Evolutionary conservation across 2,888 invertebrate species (phyloP).

Genomic region (Sialis fuliginosa): DNA sequence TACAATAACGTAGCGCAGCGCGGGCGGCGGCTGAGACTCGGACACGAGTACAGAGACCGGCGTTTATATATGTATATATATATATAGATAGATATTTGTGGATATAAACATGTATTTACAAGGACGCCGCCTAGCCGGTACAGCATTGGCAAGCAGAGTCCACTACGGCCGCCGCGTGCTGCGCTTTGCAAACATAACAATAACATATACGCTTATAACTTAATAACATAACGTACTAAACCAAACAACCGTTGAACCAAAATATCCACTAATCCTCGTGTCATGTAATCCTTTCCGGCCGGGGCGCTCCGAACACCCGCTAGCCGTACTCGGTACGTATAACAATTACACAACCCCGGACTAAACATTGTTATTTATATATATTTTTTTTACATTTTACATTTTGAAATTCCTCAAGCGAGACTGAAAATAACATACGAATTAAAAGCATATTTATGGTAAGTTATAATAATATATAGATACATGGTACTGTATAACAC

Average conservation of each 20-base stretch:
- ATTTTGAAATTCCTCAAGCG: conserved; percentile 4
- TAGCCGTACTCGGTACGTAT: background rate
- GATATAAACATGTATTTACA: background rate
- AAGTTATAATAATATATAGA: conserved; percentile 2
- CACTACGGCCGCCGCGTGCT: background rate
- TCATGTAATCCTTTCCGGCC: conserved; percentile 16
- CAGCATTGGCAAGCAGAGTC: background rate
- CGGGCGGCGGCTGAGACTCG: background rate
- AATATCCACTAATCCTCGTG: conserved; percentile 19
- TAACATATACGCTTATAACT: conserved; percentile 1
- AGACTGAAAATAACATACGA: conserved; percentile 1
- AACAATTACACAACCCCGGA: conserved; percentile 1
- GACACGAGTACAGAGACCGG: background rate
- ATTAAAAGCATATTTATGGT: conserved; percentile 1
- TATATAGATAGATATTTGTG: too few relatives aligned
- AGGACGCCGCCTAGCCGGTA: background rate
- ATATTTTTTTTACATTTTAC: conserved; percentile 4
- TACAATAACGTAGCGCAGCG: background rate
- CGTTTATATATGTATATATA: too few relatives aligned
- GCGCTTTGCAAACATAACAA: conserved; percentile 5
- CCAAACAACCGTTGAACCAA: conserved; percentile 8
- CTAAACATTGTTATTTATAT: conserved; percentile 1
- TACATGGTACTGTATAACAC: conserved; percentile 2
- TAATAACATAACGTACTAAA: conserved; percentile 7
- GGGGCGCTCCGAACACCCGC: background rate